phyloP scores from a whole-genome alignment of 2,113 vertebrate genomes.

The Scomber japonicus region DNA sequence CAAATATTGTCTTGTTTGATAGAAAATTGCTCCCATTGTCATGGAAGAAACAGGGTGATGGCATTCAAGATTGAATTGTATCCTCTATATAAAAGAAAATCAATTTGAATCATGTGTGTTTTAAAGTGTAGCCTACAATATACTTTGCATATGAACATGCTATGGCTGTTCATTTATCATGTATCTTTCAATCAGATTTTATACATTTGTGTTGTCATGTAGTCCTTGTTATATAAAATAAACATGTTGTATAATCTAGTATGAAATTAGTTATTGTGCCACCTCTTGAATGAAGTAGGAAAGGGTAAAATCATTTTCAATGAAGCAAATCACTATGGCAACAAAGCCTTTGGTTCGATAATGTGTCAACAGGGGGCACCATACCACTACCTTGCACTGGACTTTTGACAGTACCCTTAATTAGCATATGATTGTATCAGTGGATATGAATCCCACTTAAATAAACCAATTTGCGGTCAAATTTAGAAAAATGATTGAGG shows the following conservation, averaged over 20 bases:
- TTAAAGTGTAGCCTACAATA: not conserved
- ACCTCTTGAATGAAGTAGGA: slow-evolving; percentile 2
- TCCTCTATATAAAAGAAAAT: slow-evolving; percentile 1
- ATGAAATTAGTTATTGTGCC: too few relatives aligned
- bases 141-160: too few relatives aligned
- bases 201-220: not conserved
- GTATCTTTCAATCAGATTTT: not conserved
- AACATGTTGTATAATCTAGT: not conserved
- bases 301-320: slow-evolving; percentile 1
- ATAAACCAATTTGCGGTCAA: slow-evolving; percentile 49
- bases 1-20: slow-evolving; percentile 16
- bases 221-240: not conserved
- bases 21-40: slow-evolving; percentile 5
- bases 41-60: slow-evolving; percentile 13
- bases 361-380: slow-evolving; percentile 44
- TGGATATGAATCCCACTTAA: slow-evolving; percentile 36
- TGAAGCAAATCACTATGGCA: slow-evolving; percentile 4
- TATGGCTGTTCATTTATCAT: too few relatives aligned
- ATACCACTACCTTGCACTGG: not conserved
- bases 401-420: slow-evolving; percentile 14
- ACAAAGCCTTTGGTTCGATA: slow-evolving; percentile 13
- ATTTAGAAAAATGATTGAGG: slow-evolving; percentile 37
- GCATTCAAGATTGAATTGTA: slow-evolving; percentile 25
- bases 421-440: slow-evolving; percentile 42
- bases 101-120: not conserved